Conservation (phyloP, 2,888 invertebrate genomes). For the Aricia artaxerxes region DNA sequence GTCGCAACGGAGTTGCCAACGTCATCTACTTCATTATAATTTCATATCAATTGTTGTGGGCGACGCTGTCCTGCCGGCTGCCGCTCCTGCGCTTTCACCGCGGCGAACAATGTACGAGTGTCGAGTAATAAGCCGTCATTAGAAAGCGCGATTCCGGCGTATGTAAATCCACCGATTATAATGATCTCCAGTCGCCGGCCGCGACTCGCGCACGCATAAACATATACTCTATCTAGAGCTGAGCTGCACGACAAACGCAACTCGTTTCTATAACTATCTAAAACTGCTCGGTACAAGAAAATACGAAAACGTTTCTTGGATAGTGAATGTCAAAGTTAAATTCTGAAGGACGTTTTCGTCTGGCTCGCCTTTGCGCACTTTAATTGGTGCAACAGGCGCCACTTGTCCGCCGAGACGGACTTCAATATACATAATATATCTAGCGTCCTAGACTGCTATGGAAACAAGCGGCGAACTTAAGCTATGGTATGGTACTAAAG, state of each 20-base stretch:
- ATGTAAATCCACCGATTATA: conserved; percentile 54
- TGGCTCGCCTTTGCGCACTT: conserved; percentile 4
- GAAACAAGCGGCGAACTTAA: neutral
- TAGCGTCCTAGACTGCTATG: neutral
- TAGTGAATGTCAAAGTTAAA: neutral
- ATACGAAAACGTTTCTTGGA: neutral
- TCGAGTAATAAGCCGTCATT: conserved; percentile 48
- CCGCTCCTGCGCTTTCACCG: conserved; percentile 58
- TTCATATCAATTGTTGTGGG: conserved; percentile 20
- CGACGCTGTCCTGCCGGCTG: conserved; percentile 43
- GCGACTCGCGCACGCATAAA: neutral
- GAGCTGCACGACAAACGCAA: neutral
- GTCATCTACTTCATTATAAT: neutral
- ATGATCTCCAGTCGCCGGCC: neutral
- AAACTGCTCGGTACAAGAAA: neutral
- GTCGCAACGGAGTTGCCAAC: too few species aligned
- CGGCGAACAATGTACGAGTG: conserved; percentile 48
- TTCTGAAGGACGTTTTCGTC: conserved; percentile 15
- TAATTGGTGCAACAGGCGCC: conserved; percentile 10
- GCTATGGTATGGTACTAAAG: too few species aligned
- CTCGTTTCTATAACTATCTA: too few species aligned
- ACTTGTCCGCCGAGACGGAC: conserved; percentile 12
- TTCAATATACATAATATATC: neutral
- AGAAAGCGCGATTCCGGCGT: conserved; percentile 69
- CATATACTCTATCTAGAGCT: neutral